These are phyloP conservation scores for Corythoichthys haematopterus DNA, from an alignment of 2,113 vertebrate species.

Conservation along the genomic window DNA sequence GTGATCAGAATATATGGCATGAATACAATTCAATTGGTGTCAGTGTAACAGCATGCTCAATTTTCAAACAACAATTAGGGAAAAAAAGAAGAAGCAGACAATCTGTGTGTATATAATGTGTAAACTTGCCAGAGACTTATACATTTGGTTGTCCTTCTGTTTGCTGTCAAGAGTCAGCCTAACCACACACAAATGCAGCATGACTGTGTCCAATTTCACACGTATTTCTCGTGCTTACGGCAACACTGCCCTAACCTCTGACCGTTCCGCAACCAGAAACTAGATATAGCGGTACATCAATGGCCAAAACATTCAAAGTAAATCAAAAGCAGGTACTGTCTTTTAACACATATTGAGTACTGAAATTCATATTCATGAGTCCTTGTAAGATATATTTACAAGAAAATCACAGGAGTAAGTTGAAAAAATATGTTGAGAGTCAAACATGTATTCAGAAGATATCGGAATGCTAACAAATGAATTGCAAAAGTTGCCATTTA, in stretches of 20 bases:
- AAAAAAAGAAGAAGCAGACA: neutral
- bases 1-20: neutral
- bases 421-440: neutral
- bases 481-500: neutral
- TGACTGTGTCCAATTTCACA: conserved; percentile 61
- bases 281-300: conserved; percentile 23
- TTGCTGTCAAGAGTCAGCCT: conserved; percentile 55
- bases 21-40: neutral
- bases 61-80: neutral
- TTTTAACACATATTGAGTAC: conserved; percentile 33
- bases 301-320: conserved; percentile 26
- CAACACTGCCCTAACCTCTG: conserved; percentile 50
- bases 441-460: neutral
- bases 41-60: neutral
- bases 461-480: neutral
- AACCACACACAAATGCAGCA: conserved; percentile 60
- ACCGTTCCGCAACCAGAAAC: conserved; percentile 55
- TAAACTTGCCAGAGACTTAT: neutral
- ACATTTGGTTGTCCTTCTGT: conserved; percentile 18
- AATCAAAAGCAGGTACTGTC: conserved; percentile 52
- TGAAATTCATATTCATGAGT: conserved; percentile 9
- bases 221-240: conserved; percentile 44
- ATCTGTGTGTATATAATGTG: neutral
- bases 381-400: conserved; percentile 1
- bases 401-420: conserved; percentile 4